Percentiles rank a stretch among this genome's conserved stretches.
Evolutionary conservation across 2,888 invertebrate species (phyloP).

Genomic region (Octonoba sinensis): DNA sequence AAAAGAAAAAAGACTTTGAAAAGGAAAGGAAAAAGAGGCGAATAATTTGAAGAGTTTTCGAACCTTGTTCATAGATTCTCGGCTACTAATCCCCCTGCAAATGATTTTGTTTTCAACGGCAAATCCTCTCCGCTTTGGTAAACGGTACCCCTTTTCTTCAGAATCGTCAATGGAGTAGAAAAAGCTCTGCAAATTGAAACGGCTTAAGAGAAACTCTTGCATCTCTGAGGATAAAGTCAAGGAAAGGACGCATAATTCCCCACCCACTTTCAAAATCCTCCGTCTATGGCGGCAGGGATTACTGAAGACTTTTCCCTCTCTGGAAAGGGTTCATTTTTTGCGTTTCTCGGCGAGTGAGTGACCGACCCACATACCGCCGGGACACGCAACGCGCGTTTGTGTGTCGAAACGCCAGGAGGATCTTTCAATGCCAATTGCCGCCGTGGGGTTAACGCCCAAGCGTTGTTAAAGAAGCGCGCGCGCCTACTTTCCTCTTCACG

Average conservation of each 20-base stretch:
- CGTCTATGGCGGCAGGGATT: neutral
- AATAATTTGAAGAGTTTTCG: no score
- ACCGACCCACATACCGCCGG: conserved; percentile 39
- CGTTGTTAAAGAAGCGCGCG: conserved; percentile 2
- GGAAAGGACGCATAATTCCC: neutral
- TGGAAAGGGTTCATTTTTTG: neutral
- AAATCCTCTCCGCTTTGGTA: neutral
- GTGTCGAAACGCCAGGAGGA: conserved; percentile 16
- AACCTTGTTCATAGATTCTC: no score
- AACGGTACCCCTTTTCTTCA: neutral
- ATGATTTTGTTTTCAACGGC: neutral
- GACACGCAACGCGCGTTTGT: neutral
- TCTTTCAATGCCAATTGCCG: conserved; percentile 47
- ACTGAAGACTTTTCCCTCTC: neutral
- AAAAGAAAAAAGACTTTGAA: no score
- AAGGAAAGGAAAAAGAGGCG: no score
- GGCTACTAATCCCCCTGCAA: neutral
- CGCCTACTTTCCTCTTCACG: conserved; percentile 1
- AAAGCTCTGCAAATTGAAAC: no score
- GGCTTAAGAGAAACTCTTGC: no score
- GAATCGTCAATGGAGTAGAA: no score
- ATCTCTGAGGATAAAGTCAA: no score
- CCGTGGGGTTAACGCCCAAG: conserved; percentile 48
- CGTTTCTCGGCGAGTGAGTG: conserved; percentile 12
- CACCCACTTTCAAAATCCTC: neutral